Conservation (phyloP, 2,797 vertebrate species). For the Bradypodion ventrale region DNA sequence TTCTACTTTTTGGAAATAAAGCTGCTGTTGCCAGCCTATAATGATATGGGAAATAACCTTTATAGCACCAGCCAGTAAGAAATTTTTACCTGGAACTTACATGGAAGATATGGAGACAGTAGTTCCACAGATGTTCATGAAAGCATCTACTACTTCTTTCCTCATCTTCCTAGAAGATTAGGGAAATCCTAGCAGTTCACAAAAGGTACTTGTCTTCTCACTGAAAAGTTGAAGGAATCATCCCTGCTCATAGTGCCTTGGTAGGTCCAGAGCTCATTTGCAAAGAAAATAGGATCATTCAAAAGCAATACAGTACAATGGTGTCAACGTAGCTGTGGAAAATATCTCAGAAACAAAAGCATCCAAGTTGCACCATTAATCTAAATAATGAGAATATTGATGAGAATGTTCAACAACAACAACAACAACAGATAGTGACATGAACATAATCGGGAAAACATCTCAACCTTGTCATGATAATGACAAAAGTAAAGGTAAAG, state of each 20-base stretch:
- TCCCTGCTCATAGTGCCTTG: not conserved
- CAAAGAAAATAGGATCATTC: not conserved
- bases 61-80: slow-evolving; percentile 6
- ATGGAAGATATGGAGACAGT: not conserved
- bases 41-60: slow-evolving; percentile 27
- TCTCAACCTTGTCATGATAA: too few species aligned
- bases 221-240: slow-evolving; percentile 6
- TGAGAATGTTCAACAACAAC: too few species aligned
- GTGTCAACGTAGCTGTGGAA: not conserved
- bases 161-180: slow-evolving; percentile 1
- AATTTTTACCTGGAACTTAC: slow-evolving; percentile 15
- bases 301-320: not conserved
- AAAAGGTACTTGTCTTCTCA: slow-evolving; percentile 25
- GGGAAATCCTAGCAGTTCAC: slow-evolving; percentile 13
- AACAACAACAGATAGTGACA: too few species aligned
- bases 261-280: not conserved
- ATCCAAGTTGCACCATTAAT: too few species aligned
- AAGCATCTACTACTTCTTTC: not conserved
- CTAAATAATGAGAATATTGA: too few species aligned
- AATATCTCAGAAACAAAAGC: too few species aligned
- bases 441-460: too few species aligned
- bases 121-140: slow-evolving; percentile 5
- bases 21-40: slow-evolving; percentile 1
- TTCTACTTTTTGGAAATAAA: slow-evolving; percentile 31
- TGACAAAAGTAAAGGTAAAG: too few species aligned